phyloP scores from a whole-genome alignment of 2,113 vertebrate species.

The Channa argus region DNA sequence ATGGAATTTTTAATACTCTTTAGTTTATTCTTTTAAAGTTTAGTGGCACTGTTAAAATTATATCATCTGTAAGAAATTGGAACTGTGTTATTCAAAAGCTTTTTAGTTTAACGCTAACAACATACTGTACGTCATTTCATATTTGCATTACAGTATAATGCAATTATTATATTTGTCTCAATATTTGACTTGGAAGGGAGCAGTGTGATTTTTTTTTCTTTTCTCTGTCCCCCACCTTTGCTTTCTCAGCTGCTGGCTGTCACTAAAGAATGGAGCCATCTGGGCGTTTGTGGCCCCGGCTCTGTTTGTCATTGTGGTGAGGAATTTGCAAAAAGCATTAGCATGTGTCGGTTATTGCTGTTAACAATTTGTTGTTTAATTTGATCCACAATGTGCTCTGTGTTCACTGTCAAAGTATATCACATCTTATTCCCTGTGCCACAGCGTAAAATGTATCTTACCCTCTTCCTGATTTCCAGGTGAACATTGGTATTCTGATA shows the following conservation, averaged over 20 bases:
- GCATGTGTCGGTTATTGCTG: neutral
- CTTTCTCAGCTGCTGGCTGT: constrained; percentile 93
- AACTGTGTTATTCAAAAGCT: constrained; percentile 28
- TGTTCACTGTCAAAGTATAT: neutral
- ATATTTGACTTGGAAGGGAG: neutral
- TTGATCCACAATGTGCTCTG: neutral
- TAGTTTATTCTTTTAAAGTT: constrained; percentile 14
- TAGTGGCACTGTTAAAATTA: constrained; percentile 38
- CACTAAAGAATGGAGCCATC: constrained; percentile 89
- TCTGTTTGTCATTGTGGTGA: constrained; percentile 93
- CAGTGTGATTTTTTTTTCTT: neutral
- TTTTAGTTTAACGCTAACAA: constrained; percentile 12
- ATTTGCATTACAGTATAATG: constrained; percentile 30
- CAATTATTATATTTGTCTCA: constrained; percentile 1
- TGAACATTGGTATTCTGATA: constrained; percentile 93
- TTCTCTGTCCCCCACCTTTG: constrained; percentile 1
- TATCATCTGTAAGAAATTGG: constrained; percentile 48
- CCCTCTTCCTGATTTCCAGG: constrained; percentile 78
- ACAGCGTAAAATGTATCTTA: neutral
- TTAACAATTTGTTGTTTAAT: neutral
- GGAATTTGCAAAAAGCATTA: constrained; percentile 40
- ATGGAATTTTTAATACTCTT: neutral
- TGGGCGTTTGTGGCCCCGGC: constrained; percentile 99
- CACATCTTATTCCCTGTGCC: neutral
- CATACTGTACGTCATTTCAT: neutral